Base-by-base conservation (phyloP, 2,797 vertebrate species). In the Sciurus carolinensis region DNA sequence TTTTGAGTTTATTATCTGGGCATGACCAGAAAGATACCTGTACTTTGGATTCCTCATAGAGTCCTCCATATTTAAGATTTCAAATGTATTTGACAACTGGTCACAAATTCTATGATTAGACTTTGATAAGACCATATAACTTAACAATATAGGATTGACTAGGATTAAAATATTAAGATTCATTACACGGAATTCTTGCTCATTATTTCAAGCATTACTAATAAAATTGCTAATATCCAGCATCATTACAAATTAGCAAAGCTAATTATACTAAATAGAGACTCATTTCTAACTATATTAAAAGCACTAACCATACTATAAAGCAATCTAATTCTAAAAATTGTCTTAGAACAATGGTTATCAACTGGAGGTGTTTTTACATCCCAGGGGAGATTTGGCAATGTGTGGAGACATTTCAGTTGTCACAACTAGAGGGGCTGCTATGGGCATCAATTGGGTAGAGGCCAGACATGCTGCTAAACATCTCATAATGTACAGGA, bases 321-420 rank as follows among this genome's bases (percentile, higher is more conserved):
- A 95, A 88, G 69, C 62, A 88, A n/a, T 88, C 52, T 88, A 73
- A 88, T 96, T 97, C 52, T 92, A 85, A 92, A 90, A 67, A 73
- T 71, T 77, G 54, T 76, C 72, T 76, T 71, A 59, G 42, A 87
- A 28, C 13, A 77, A 72, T 64, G 17, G 3, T 90, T 80, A 44
- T 80, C 50, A 54, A 0, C 30, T 44, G 36, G 76, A 50, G 18
- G n/a, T n/a, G 14, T 24, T 84, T 95, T 90, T 90, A 39, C 44
- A 39, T 81, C 26, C 42, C 54, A 59, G 47, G 30, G 44, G n/a
- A 47, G 7, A 64, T 44, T 71, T 95, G 93, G 52, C 76, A 71
- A 54, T 54, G 15, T 59, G 69, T n/a, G 47, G 85, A 80, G 76
- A 94, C 20, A 7, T 75, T 92, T 73, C 15, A 9, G 36, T 64